These are phyloP conservation scores for Drosophila mettleri DNA, from an alignment of 2,888 invertebrate genomes.

Conservation along the genomic window DNA sequence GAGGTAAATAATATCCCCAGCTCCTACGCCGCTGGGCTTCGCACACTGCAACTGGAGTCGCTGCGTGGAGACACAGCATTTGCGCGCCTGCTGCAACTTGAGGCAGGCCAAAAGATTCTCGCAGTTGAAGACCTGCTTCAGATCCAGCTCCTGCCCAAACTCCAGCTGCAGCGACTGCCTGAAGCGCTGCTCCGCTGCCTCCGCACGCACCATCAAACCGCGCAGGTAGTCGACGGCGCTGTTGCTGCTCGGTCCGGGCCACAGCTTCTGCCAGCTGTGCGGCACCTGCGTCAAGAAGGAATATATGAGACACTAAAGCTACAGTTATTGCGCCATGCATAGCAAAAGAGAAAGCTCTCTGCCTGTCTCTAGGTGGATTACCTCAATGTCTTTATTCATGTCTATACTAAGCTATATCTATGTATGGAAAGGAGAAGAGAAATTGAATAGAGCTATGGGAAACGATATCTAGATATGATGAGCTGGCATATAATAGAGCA, in stretches of 20 bases:
- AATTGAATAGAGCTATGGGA: too few relatives aligned
- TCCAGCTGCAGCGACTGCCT: conserved; percentile 69
- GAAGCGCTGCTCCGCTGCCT: conserved; percentile 80
- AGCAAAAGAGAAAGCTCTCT: background rate
- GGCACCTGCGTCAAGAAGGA: conserved; percentile 70
- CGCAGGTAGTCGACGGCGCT: conserved; percentile 82
- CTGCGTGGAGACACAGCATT: conserved; percentile 77
- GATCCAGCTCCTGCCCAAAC: conserved; percentile 78
- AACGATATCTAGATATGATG: too few relatives aligned
- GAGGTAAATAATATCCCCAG: conserved; percentile 42
- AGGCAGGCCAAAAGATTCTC: conserved; percentile 83
- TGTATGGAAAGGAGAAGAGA: too few relatives aligned
- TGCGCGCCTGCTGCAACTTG: conserved; percentile 82
- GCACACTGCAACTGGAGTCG: conserved; percentile 70
- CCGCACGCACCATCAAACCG: conserved; percentile 77
- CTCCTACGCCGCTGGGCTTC: background rate
- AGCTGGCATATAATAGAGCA: too few relatives aligned
- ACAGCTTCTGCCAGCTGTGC: conserved; percentile 81
- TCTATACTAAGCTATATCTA: too few relatives aligned
- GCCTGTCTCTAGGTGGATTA: too few relatives aligned
- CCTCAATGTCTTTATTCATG: too few relatives aligned
- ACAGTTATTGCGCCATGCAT: too few relatives aligned
- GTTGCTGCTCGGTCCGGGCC: conserved; percentile 80
- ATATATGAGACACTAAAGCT: background rate
- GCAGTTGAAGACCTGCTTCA: conserved; percentile 82